Evolutionary conservation across 2,113 vertebrate genomes (phyloP), one percentile per base, ranked within the genome.

Genomic region (Paraplagusia blochii): DNA sequence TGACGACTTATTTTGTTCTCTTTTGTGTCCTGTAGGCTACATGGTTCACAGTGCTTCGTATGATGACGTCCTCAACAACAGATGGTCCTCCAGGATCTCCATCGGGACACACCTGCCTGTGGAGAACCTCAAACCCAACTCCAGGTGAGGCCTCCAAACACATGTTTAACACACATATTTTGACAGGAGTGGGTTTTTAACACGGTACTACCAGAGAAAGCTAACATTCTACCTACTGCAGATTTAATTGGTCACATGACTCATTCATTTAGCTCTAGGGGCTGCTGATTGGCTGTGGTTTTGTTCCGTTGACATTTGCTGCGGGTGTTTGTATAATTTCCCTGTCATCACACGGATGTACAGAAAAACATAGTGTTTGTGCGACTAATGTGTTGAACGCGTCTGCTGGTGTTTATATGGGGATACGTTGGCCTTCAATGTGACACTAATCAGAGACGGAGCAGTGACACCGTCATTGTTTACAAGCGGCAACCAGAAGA

Each of bases 41-140:
- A 84, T 97, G 90, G 96, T 99, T 50, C 90, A 99, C 72, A 97
- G 94, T 12, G 96, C 97, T 9, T 98, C 97, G 11, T 99, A 98
- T 38, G 96, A 99, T 42, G 97, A 99, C 53, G 91, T 96, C 63
- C 89, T 99, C 57, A 95, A 93, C 77, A 97, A 98, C 69, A 92
- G 94, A 53, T 99, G 97, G 97, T 95, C 95, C 38, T 85, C 93
- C 1, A 92, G 82, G 38, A 22, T 85, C 18, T 89, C 94, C 5
- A 90, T 81, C 4, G 91, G 90, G 57, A 94, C 94, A 22, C 94
- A 97, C 58, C 84, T 97, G 72, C 85, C 96, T 15, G 90, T 99
- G 72, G 97, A 99, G 90, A 99, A 99, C 73, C 91, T 99, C 82
- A 99, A 99, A 69, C 97, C 97, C 53, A 99, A 98, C 70, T 96